Evolutionary conservation across 2,797 vertebrate genomes (phyloP).

Genomic region (Tolypeutes matacus): DNA sequence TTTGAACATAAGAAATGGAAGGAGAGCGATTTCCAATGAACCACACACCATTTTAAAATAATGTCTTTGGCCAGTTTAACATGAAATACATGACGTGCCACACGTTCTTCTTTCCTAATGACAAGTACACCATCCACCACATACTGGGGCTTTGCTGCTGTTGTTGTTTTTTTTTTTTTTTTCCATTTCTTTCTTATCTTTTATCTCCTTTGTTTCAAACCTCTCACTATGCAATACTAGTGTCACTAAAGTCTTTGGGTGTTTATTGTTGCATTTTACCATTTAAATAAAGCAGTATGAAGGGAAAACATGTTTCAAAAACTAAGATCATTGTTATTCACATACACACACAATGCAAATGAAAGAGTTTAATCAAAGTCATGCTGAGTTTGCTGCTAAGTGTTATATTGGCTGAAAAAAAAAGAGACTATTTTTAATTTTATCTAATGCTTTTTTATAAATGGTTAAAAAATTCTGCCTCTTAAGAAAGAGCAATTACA

Average conservation of each 20-base stretch:
- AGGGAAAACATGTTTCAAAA: constrained; percentile 60
- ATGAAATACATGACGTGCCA: background rate
- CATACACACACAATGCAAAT: background rate
- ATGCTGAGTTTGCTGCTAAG: constrained; percentile 39
- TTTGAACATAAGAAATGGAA: constrained; percentile 77
- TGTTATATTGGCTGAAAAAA: constrained; percentile 63
- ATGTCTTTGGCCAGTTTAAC: background rate
- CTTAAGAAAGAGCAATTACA: constrained; percentile 45
- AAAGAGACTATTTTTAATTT: constrained; percentile 57
- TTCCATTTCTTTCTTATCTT: background rate
- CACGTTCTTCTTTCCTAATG: background rate
- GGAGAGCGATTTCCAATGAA: constrained; percentile 68
- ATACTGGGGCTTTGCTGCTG: background rate
- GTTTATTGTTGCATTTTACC: background rate
- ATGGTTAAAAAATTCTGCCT: constrained; percentile 52
- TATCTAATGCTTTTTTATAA: constrained; percentile 50
- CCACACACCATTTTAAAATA: constrained; percentile 66
- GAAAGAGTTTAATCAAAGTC: constrained; percentile 47
- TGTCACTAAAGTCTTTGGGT: background rate
- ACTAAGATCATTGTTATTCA: constrained; percentile 45
- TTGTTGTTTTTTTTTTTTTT: background rate
- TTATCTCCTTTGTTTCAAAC: background rate
- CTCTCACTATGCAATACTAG: background rate
- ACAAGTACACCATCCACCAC: background rate
- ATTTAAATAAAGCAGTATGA: constrained; percentile 54